Evolutionary conservation across 2,113 vertebrate genomes (phyloP).

Genomic region (Aptenodytes forsteri): DNA sequence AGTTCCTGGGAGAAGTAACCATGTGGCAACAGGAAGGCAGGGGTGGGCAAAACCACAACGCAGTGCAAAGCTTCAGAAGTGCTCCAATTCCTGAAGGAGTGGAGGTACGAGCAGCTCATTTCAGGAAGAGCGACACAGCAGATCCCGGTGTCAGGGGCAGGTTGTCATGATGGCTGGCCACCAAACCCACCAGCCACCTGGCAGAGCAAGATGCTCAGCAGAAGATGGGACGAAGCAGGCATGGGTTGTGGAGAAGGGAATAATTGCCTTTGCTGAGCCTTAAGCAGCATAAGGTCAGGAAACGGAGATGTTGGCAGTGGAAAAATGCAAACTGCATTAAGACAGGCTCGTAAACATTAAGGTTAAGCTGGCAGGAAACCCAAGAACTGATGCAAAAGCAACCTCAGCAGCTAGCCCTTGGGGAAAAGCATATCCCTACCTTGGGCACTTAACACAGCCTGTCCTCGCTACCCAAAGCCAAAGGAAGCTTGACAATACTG

Average conservation of each 20-base stretch:
- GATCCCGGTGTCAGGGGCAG: background rate
- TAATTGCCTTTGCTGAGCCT: background rate
- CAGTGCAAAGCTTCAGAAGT: background rate
- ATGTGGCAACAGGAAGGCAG: background rate
- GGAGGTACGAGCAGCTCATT: background rate
- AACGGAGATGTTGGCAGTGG: background rate
- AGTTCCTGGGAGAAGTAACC: background rate
- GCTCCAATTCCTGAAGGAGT: background rate
- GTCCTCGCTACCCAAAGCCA: no score
- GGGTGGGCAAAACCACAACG: background rate
- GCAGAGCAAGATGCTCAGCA: background rate
- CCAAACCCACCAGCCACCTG: background rate
- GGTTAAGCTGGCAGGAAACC: background rate
- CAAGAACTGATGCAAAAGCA: background rate
- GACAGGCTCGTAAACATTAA: background rate
- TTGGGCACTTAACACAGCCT: background rate
- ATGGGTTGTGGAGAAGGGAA: background rate
- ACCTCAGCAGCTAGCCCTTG: background rate
- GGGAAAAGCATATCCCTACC: background rate
- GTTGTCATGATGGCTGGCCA: background rate
- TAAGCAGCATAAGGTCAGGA: background rate
- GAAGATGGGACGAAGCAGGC: accelerated
- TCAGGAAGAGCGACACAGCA: background rate
- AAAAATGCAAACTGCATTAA: background rate
- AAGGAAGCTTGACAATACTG: background rate